Evolutionary conservation across 2,797 vertebrate species (phyloP).

Genomic region (Pseudochromis fuscus): DNA sequence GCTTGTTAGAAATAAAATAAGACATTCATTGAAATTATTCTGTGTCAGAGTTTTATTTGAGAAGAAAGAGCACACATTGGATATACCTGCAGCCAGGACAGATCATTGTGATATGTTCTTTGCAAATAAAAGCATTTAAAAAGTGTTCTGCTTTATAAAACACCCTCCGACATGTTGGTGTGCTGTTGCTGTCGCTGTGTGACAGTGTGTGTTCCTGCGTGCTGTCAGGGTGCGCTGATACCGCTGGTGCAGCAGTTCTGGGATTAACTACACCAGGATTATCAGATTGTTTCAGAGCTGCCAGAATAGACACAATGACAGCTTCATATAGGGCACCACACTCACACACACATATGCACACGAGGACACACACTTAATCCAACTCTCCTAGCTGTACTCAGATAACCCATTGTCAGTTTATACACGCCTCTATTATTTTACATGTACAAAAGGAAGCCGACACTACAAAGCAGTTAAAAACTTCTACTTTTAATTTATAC

Average conservation of each 20-base stretch:
- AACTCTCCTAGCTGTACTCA: constrained; percentile 48
- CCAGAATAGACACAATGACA: constrained; percentile 76
- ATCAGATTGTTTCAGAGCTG: constrained; percentile 83
- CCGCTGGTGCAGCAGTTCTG: constrained; percentile 79
- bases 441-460: constrained; percentile 75
- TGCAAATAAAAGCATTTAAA: constrained; percentile 53
- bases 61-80: constrained; percentile 59
- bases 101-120: constrained; percentile 30
- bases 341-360: constrained; percentile 42
- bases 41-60: constrained; percentile 70
- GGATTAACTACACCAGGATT: constrained; percentile 84
- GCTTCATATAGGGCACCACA: constrained; percentile 76
- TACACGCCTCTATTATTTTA: constrained; percentile 25
- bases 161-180: constrained; percentile 21
- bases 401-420: constrained; percentile 45
- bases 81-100: constrained; percentile 44
- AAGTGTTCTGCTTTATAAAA: constrained; percentile 38
- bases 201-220: constrained; percentile 38
- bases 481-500: constrained; percentile 83
- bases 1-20: constrained; percentile 46
- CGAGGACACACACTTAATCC: constrained; percentile 61
- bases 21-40: constrained; percentile 56
- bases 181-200: constrained; percentile 23
- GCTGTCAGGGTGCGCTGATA: constrained; percentile 46
- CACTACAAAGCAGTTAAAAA: constrained; percentile 82